Evolutionary conservation across 2,797 vertebrate genomes (phyloP).

Genomic region (Gallinago solitaria): DNA sequence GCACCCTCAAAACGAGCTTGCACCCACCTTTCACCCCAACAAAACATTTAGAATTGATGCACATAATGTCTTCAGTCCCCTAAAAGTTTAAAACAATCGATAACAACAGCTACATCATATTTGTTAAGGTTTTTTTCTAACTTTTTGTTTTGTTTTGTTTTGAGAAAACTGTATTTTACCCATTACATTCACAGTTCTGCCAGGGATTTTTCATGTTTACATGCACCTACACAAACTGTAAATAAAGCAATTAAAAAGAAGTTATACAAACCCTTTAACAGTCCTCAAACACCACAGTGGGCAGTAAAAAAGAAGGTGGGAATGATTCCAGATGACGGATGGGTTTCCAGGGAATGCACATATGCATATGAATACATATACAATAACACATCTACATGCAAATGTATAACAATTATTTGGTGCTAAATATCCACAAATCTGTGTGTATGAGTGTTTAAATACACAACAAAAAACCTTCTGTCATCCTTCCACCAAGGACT

Average conservation of each 20-base stretch:
- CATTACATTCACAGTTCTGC: not conserved
- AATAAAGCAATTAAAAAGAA: not conserved
- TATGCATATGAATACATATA: not conserved
- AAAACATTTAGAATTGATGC: not conserved
- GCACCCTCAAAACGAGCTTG: not conserved
- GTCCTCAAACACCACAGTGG: not conserved
- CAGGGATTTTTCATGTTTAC: not conserved
- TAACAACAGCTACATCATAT: not conserved
- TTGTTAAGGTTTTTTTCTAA: not conserved
- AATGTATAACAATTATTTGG: not conserved
- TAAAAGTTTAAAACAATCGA: not conserved
- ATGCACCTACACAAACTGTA: not conserved
- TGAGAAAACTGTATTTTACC: not conserved
- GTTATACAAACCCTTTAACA: not conserved
- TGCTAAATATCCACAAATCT: not conserved
- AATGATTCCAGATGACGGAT: not conserved
- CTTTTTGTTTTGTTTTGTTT: not conserved
- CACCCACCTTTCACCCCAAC: not conserved
- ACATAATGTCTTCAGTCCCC: not conserved
- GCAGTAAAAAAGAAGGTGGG: not conserved
- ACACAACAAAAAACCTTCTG: not conserved
- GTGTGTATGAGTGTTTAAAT: accelerated
- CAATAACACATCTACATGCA: not conserved
- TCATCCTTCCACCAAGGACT: not conserved
- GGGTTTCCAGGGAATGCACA: not conserved